Evolutionary conservation across 2,888 invertebrate genomes (phyloP).

Genomic region (Ptychoptera albimana): DNA sequence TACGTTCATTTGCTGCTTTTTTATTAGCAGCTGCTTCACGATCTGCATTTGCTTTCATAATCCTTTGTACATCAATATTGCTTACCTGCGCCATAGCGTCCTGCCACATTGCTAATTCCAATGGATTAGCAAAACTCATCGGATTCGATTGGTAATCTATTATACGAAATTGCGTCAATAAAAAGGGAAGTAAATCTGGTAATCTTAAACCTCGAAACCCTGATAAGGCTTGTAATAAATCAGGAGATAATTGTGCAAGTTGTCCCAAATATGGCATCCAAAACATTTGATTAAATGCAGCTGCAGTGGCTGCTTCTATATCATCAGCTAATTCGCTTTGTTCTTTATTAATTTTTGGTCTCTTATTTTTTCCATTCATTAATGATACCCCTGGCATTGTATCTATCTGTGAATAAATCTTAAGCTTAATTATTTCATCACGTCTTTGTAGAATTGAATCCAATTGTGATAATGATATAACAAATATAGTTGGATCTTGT

Average conservation of each 20-base stretch:
- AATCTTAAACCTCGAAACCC: conserved; percentile 9
- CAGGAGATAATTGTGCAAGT: conserved; percentile 28
- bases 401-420: conserved; percentile 16
- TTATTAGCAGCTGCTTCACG: conserved; percentile 5
- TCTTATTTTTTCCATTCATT: conserved; percentile 16
- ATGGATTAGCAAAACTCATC: conserved; percentile 21
- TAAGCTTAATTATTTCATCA: conserved; percentile 18
- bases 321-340: conserved; percentile 39
- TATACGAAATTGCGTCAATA: conserved; percentile 22
- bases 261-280: conserved; percentile 48
- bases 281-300: conserved; percentile 54
- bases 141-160: conserved; percentile 18
- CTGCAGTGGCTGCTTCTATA: conserved; percentile 51
- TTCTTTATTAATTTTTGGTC: conserved; percentile 13
- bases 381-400: conserved; percentile 16
- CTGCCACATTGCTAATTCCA: conserved; percentile 46
- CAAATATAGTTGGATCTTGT: conserved; percentile 61
- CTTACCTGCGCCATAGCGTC: conserved; percentile 40
- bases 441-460: conserved; percentile 46
- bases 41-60: conserved; percentile 18
- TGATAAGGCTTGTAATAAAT: conserved; percentile 32
- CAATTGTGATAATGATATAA: conserved; percentile 58
- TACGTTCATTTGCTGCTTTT: conserved; percentile 2
- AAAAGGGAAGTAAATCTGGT: conserved; percentile 18
- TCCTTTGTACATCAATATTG: conserved; percentile 25